Conservation (phyloP, 2,113 vertebrate genomes). For the Bucco capensis region DNA sequence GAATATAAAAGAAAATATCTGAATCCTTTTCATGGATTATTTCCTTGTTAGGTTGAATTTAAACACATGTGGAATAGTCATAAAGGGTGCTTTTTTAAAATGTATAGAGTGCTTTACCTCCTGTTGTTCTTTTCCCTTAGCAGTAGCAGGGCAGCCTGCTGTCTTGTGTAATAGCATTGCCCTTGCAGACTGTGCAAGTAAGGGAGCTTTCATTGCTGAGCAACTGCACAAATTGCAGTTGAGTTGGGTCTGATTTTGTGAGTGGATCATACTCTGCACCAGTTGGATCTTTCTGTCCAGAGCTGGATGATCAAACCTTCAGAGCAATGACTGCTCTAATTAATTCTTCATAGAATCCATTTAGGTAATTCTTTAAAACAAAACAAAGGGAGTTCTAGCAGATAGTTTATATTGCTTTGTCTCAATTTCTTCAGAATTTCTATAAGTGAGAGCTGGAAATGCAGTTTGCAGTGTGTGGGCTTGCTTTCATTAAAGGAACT, state of each 20-base stretch:
- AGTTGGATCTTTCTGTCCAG: neutral
- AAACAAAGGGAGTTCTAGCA: neutral
- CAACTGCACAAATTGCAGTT: neutral
- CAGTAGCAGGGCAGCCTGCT: neutral
- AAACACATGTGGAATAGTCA: neutral
- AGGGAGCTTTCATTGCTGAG: neutral
- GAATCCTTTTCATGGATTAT: neutral
- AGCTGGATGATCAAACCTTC: neutral
- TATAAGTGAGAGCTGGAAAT: neutral
- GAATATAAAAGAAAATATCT: neutral
- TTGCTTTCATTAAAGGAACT: neutral
- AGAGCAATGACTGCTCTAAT: neutral
- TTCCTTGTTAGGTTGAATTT: neutral
- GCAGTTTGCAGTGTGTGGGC: neutral
- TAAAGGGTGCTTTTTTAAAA: neutral
- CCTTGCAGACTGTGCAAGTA: neutral
- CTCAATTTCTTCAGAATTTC: neutral
- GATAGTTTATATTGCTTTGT: neutral
- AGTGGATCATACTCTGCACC: neutral
- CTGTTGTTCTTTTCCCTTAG: neutral
- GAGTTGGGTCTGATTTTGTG: neutral
- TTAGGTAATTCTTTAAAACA: fast-evolving
- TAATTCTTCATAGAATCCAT: neutral
- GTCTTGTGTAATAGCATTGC: neutral
- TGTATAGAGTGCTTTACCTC: neutral